phyloP scores from a whole-genome alignment of 2,797 vertebrate species.

The Gambusia yucatana region DNA sequence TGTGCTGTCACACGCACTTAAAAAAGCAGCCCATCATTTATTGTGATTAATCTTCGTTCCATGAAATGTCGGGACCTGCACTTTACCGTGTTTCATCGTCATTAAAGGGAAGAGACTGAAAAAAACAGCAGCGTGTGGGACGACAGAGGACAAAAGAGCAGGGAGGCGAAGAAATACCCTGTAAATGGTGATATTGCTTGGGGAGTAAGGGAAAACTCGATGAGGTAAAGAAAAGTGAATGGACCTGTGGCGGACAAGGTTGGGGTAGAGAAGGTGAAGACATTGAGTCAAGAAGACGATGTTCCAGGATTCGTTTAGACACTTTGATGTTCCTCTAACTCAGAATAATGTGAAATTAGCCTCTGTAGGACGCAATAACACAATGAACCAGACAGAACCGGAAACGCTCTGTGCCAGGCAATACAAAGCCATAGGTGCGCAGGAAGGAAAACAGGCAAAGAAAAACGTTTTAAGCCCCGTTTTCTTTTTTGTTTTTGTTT shows the following conservation, averaged over 20 bases:
- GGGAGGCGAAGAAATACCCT: conserved; percentile 19
- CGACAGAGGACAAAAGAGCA: conserved; percentile 36
- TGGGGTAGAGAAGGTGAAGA: conserved; percentile 28
- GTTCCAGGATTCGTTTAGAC: conserved; percentile 41
- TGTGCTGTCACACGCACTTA: conserved; percentile 65
- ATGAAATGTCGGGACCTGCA: conserved; percentile 54
- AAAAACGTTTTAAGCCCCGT: conserved; percentile 24
- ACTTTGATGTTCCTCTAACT: conserved; percentile 22
- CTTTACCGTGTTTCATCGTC: conserved; percentile 57
- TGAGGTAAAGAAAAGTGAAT: conserved; percentile 11
- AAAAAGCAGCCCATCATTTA: conserved; percentile 68
- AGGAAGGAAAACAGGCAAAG: conserved; percentile 23
- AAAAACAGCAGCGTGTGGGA: conserved; percentile 15
- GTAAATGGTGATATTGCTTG: conserved; percentile 34
- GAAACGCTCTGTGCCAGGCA: not conserved
- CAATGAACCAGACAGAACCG: conserved; percentile 1
- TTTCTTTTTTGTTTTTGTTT: conserved; percentile 40
- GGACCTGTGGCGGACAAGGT: conserved; percentile 37
- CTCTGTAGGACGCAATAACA: conserved; percentile 21
- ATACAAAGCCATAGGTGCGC: conserved; percentile 13
- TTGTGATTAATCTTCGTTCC: conserved; percentile 58
- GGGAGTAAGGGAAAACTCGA: conserved; percentile 30
- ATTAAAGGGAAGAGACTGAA: conserved; percentile 51
- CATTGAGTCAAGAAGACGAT: conserved; percentile 31
- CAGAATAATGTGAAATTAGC: conserved; percentile 13